Evolutionary conservation across 1,140 invertebrate genomes (phyloP).

Genomic region (Orchestia grillus): DNA sequence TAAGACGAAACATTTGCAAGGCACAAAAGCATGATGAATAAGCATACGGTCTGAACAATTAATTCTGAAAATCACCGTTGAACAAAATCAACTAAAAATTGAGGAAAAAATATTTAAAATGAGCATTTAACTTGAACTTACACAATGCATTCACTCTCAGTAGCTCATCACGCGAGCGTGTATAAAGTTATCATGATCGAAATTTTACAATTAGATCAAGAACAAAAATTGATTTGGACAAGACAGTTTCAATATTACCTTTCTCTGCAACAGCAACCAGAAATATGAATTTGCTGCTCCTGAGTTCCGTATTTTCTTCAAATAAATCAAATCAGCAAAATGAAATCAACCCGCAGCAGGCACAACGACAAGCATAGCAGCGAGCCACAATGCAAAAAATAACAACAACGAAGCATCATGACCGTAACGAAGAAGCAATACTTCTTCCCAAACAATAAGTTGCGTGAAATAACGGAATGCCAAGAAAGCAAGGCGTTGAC

Average conservation of each 20-base stretch:
- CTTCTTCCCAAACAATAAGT: neutral
- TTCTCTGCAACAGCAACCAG: neutral
- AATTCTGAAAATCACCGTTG: neutral
- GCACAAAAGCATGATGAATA: neutral
- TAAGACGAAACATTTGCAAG: neutral
- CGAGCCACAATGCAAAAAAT: neutral
- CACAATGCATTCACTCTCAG: neutral
- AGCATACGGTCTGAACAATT: neutral
- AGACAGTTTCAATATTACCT: neutral
- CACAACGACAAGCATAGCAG: neutral
- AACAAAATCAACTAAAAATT: neutral
- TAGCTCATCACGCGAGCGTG: neutral
- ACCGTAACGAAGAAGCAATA: neutral
- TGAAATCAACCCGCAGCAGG: neutral
- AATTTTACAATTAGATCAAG: neutral
- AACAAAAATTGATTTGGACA: neutral
- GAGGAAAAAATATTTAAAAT: neutral
- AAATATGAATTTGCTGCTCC: neutral
- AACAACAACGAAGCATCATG: neutral
- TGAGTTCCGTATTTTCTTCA: neutral
- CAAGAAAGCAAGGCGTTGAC: neutral
- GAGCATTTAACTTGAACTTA: neutral
- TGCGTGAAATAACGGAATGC: neutral
- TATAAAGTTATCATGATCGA: neutral
- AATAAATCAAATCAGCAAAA: neutral